phyloP scores from a whole-genome alignment of 2,888 invertebrate species.

The Norana najaformis region DNA sequence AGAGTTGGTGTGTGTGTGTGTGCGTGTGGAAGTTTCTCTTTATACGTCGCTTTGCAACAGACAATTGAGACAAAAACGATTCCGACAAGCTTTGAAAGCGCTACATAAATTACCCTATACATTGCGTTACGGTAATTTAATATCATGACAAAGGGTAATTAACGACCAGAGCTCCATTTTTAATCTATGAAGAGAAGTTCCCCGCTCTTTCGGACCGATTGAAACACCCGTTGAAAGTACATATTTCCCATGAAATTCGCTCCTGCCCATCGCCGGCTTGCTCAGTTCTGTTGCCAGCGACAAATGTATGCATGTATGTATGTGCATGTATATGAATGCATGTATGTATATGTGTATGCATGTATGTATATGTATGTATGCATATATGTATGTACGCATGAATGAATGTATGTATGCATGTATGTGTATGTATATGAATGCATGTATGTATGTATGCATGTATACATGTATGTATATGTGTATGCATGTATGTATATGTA shows the following conservation, averaged over 20 bases:
- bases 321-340: not conserved
- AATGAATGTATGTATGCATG: not conserved
- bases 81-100: not conserved
- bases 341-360: not conserved
- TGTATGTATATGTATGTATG: not conserved
- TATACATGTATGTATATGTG: slow-evolving; percentile 28
- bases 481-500: too few relatives aligned
- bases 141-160: not conserved
- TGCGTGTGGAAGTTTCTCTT: too few relatives aligned
- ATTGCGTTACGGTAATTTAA: too few relatives aligned
- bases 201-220: too few relatives aligned
- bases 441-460: slow-evolving; percentile 30
- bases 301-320: too few relatives aligned
- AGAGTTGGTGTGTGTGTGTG: not conserved
- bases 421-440: slow-evolving; percentile 25
- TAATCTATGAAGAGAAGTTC: not conserved
- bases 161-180: not conserved
- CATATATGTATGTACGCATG: not conserved
- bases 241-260: too few relatives aligned
- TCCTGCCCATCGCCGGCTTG: too few relatives aligned
- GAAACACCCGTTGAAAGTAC: too few relatives aligned
- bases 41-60: not conserved
- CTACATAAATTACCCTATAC: not conserved
- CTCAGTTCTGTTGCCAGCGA: too few relatives aligned
- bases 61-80: not conserved